Evolutionary conservation across 64 coral and sea anemone genomes (phyloP).

Genomic region (Dendrophyllia cribrosa): DNA sequence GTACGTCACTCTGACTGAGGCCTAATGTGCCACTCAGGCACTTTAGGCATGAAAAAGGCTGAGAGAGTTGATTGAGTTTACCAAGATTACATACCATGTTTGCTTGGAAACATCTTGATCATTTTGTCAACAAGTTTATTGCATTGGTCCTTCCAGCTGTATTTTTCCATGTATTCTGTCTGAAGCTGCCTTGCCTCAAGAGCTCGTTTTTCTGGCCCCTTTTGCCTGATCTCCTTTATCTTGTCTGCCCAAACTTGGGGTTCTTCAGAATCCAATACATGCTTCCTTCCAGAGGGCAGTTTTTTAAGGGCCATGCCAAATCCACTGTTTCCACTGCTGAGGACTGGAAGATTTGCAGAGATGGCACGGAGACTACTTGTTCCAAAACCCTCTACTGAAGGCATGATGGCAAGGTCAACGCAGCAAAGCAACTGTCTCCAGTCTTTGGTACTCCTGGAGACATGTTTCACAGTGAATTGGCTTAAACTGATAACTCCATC

Average conservation of each 20-base stretch:
- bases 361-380: constrained; percentile 30
- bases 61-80: background rate
- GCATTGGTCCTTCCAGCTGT: constrained; percentile 8
- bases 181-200: constrained; percentile 1
- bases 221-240: background rate
- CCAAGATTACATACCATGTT: background rate
- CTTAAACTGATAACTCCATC: background rate
- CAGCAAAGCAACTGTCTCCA: background rate
- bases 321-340: constrained; percentile 18
- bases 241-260: background rate
- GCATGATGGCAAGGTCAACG: constrained; percentile 21
- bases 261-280: constrained; percentile 11
- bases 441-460: background rate
- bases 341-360: constrained; percentile 37
- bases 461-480: constrained; percentile 8
- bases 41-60: too few species aligned
- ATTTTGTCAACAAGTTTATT: constrained; percentile 16
- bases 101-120: constrained; percentile 6
- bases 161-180: constrained; percentile 14
- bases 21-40: too few species aligned
- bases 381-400: constrained; percentile 40
- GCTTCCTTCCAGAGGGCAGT: background rate
- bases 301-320: constrained; percentile 53
- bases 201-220: background rate
- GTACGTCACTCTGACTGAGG: too few species aligned